Percentiles rank a stretch among this genome's conserved stretches.
Evolutionary conservation across 2,797 vertebrate genomes (phyloP).

Genomic region (Pitangus sulphuratus): DNA sequence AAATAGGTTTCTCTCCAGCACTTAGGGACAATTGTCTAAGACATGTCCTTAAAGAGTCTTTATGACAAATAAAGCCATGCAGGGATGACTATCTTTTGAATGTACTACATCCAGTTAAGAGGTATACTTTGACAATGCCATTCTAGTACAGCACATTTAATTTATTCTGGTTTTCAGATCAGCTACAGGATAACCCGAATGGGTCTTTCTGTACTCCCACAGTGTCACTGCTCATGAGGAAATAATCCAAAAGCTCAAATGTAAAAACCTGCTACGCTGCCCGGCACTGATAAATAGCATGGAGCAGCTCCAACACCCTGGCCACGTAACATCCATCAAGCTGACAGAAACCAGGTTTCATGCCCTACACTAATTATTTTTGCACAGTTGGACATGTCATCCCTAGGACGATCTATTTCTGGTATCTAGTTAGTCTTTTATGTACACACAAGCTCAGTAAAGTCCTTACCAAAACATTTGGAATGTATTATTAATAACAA

Average conservation of each 20-base stretch:
- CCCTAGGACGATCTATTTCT: neutral
- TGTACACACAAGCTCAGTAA: neutral
- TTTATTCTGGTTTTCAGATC: neutral
- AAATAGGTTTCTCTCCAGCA: neutral
- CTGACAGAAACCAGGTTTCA: conserved; percentile 14
- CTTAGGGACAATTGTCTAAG: neutral
- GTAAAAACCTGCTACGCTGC: neutral
- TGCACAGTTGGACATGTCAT: neutral
- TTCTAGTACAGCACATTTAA: neutral
- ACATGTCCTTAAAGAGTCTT: neutral
- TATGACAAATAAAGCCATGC: neutral
- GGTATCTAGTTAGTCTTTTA: neutral
- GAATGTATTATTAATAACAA: neutral
- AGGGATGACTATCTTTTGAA: neutral
- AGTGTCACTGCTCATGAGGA: neutral
- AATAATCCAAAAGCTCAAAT: neutral
- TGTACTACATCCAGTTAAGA: neutral
- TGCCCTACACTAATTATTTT: conserved; percentile 9
- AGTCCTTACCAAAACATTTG: neutral
- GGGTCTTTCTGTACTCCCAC: neutral
- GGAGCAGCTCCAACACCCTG: neutral
- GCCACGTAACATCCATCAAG: neutral
- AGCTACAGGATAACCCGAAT: neutral
- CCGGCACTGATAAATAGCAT: neutral
- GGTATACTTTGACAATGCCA: neutral